phyloP scores from a whole-genome alignment of 2,113 vertebrate species.

The Xyrauchen texanus region DNA sequence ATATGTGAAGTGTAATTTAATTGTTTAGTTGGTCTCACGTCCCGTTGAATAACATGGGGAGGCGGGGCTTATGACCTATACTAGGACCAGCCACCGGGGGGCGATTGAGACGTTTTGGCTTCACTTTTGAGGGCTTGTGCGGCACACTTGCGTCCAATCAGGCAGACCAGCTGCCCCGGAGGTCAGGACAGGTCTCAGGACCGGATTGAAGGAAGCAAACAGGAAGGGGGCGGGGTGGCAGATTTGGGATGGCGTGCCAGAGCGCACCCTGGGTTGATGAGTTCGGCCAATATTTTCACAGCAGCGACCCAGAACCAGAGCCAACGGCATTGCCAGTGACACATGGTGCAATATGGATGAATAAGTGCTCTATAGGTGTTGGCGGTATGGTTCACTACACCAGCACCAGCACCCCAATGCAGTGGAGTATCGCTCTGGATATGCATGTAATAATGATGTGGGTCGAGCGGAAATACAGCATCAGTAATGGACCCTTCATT shows the following conservation, averaged over 20 bases:
- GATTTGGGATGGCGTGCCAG: slow-evolving; percentile 66
- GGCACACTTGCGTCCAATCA: no score
- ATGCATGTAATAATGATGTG: neutral
- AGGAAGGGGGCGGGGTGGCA: slow-evolving; percentile 46
- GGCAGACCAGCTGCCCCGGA: slow-evolving; percentile 79
- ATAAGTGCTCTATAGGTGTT: no score
- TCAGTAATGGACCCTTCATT: slow-evolving; percentile 13
- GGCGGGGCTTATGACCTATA: no score
- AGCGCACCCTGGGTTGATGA: slow-evolving; percentile 69
- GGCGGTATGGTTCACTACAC: no score
- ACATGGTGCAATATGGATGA: slow-evolving; percentile 62
- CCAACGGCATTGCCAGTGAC: slow-evolving; percentile 68
- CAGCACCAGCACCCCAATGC: no score
- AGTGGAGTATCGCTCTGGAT: neutral
- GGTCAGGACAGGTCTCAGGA: slow-evolving; percentile 67
- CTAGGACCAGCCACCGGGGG: no score
- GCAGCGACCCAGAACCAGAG: slow-evolving; percentile 56
- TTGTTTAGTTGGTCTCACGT: no score
- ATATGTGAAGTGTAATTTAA: no score
- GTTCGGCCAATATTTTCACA: slow-evolving; percentile 61
- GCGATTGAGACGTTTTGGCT: no score
- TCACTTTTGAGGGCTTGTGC: no score
- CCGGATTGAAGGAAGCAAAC: slow-evolving; percentile 55
- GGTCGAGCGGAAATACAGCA: slow-evolving; percentile 16
- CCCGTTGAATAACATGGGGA: no score